phyloP scores from a whole-genome alignment of 2,797 vertebrate species.

The Acipenser transmontanus region DNA sequence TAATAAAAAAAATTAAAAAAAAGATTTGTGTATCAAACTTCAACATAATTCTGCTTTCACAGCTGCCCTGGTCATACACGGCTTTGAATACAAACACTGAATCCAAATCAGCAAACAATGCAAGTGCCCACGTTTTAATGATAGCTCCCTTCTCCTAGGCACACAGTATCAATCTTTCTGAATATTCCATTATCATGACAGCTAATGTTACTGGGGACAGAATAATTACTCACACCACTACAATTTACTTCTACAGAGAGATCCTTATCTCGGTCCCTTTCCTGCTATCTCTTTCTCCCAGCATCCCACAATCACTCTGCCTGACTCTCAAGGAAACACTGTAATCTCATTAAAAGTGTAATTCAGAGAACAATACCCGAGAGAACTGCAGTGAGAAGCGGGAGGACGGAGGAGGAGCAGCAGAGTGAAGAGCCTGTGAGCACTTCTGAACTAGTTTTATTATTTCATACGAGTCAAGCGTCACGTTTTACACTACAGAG shows the following conservation, averaged over 20 bases:
- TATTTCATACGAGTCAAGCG: neutral
- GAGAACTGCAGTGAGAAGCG: slow-evolving; percentile 38
- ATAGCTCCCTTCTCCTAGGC: slow-evolving; percentile 42
- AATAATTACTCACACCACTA: slow-evolving; percentile 59
- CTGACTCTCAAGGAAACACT: slow-evolving; percentile 42
- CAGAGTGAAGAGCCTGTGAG: slow-evolving; percentile 18
- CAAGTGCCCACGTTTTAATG: slow-evolving; percentile 33
- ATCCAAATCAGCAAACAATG: slow-evolving; percentile 10
- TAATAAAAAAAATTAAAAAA: no score
- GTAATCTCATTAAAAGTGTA: slow-evolving; percentile 76
- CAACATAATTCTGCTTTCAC: slow-evolving; percentile 1
- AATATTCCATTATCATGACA: slow-evolving; percentile 59
- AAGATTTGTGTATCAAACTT: neutral
- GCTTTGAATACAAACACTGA: neutral
- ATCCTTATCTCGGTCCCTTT: slow-evolving; percentile 65
- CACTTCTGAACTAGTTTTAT: slow-evolving; percentile 21
- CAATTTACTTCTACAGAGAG: slow-evolving; percentile 55
- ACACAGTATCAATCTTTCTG: slow-evolving; percentile 57
- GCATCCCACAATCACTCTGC: slow-evolving; percentile 39
- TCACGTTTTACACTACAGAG: neutral
- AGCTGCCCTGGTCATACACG: slow-evolving; percentile 4
- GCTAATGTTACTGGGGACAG: slow-evolving; percentile 64
- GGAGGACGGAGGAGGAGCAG: slow-evolving; percentile 20
- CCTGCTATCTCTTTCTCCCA: slow-evolving; percentile 63
- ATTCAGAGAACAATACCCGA: slow-evolving; percentile 68